These are phyloP conservation scores for Crocodylus rhombifer DNA, from an alignment of 2,797 vertebrate genomes.

Conservation along the genomic window DNA sequence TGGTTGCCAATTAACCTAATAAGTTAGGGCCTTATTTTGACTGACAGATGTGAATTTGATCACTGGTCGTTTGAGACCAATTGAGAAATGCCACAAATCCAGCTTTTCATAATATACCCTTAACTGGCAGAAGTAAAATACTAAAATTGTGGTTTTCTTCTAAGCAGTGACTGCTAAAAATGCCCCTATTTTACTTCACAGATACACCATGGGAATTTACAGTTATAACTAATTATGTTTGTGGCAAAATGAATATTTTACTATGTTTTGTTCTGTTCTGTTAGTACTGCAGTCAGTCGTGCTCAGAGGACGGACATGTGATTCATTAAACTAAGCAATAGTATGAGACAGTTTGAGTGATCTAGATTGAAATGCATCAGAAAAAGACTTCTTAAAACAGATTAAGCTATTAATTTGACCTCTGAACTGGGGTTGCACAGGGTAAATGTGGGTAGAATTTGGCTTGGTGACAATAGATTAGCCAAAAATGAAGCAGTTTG, in stretches of 20 bases:
- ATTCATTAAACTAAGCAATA: not conserved
- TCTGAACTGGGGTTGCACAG: not conserved
- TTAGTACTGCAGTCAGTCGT: not conserved
- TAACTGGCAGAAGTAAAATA: not conserved
- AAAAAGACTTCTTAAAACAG: not conserved
- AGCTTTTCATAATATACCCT: not conserved
- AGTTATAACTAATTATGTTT: not conserved
- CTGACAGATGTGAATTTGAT: not conserved
- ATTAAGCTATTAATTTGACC: not conserved
- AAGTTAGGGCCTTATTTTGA: not conserved
- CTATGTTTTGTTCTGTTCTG: not conserved
- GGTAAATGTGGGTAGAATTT: rapidly evolving
- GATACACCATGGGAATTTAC: not conserved
- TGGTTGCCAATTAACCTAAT: not conserved
- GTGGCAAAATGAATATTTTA: not conserved
- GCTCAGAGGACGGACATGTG: not conserved
- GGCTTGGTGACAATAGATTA: not conserved
- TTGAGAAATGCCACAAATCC: not conserved
- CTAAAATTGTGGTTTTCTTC: not conserved
- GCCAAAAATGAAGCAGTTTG: not conserved
- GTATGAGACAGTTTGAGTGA: not conserved
- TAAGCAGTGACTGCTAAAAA: not conserved
- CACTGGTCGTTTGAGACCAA: not conserved
- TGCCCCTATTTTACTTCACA: not conserved
- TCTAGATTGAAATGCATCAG: not conserved